Evolutionary conservation across 2,113 vertebrate genomes (phyloP).

Genomic region (Pan paniscus): DNA sequence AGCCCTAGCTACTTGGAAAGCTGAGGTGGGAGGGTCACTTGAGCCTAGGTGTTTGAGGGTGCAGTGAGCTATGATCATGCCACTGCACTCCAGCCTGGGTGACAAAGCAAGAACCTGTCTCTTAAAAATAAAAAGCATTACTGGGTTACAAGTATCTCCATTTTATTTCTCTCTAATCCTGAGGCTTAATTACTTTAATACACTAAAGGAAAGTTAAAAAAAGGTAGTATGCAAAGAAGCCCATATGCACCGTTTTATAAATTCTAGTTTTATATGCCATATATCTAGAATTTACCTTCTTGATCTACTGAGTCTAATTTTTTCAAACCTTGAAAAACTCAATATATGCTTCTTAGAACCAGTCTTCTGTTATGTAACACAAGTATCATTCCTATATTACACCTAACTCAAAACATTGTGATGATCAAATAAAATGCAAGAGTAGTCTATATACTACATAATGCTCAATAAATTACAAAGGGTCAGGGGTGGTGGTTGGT

Average conservation of each 20-base stretch:
- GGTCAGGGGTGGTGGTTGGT: too few species aligned
- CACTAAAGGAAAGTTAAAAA: neutral
- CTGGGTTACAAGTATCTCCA: neutral
- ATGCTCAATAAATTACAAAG: neutral
- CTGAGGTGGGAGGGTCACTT: too few species aligned
- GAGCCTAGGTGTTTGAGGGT: too few species aligned
- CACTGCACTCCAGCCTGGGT: too few species aligned
- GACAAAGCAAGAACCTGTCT: too few species aligned
- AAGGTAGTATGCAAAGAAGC: neutral
- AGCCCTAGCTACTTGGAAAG: too few species aligned
- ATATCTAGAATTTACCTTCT: slow-evolving; percentile 1
- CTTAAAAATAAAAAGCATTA: too few species aligned
- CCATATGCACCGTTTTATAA: neutral
- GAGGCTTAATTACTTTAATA: neutral
- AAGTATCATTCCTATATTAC: neutral
- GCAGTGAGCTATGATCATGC: too few species aligned
- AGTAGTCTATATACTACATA: neutral
- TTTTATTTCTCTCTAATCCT: neutral
- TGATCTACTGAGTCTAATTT: neutral
- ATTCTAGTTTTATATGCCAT: neutral
- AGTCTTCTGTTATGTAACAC: neutral
- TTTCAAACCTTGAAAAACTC: slow-evolving; percentile 8
- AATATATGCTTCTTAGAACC: neutral
- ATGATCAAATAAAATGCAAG: slow-evolving; percentile 19
- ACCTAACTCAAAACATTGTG: neutral